Evolutionary conservation across 2,888 invertebrate genomes (phyloP).

Genomic region (Eupithecia subfuscata): DNA sequence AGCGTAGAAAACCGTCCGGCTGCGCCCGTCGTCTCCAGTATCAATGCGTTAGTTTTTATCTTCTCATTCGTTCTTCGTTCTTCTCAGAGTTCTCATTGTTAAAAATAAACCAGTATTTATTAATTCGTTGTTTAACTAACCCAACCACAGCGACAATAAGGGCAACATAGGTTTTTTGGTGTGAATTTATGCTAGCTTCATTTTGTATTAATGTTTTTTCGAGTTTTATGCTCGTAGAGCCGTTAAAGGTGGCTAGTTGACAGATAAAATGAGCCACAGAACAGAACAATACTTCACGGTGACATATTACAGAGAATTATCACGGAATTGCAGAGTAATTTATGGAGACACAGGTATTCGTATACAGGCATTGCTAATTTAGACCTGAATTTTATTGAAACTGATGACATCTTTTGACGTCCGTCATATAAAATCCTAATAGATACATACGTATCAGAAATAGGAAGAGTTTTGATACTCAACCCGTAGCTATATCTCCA

Average conservation of each 20-base stretch:
- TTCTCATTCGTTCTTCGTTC: too few species aligned
- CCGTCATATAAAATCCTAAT: not conserved
- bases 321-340: constrained; percentile 23
- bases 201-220: not conserved
- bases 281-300: constrained; percentile 23
- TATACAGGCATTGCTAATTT: constrained; percentile 16
- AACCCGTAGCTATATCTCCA: too few species aligned
- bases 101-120: not conserved
- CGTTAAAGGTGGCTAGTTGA: not conserved
- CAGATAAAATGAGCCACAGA: constrained; percentile 11
- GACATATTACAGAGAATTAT: constrained; percentile 32
- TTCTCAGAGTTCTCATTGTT: not conserved
- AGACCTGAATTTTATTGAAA: not conserved
- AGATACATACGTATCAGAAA: too few species aligned
- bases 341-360: constrained; percentile 29
- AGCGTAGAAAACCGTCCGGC: constrained; percentile 21
- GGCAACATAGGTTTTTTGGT: not conserved
- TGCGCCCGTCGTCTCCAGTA: not conserved
- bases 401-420: not conserved
- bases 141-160: too few species aligned
- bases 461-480: too few species aligned
- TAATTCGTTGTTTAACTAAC: not conserved
- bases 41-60: too few species aligned
- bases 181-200: not conserved
- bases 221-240: not conserved